Base-by-base conservation (phyloP, 1,140 invertebrate species). In the Temnothorax longispinosus region DNA sequence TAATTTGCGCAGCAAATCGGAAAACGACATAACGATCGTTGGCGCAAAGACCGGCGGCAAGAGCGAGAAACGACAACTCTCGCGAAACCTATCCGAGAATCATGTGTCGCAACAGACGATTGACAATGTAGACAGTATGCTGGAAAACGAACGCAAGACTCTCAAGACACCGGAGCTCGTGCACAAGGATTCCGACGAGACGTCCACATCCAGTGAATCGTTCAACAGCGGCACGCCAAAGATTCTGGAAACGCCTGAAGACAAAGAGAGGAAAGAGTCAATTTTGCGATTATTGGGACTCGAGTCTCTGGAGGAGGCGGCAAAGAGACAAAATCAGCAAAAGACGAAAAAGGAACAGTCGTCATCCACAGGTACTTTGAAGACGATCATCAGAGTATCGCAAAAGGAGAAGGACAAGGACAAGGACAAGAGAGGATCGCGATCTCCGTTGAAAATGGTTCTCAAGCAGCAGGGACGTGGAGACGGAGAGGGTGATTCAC, bases 371-470 rank as follows among this genome's bases (percentile, higher is more conserved):
- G 97, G 97, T 3, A 98, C 97, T 0, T 92, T 98, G 58, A 98
- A 98, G 91, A 98, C 97, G 32, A 96, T 98, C 58, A 98, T 98
- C 81, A 97, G 98, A 69, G 97, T 97, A 81, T 62, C 75, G 1
- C 80, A 82, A 74, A 84, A 84, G 69, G 94, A 96, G 13, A 94
- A 90, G 86, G 92, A 94, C 7, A 92, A 96, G 86, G 92, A 94
- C 7, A 92, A 96, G 54, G 96, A 96, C 82, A 96, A 96, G 76
- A 97, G 97, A 94, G 96, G 96, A 80, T 96, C 96, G 52, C 96
- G 97, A 60, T 97, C 96, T 84, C 97, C 97, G 0, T 93, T 98
- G 65, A 98, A 98, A 92, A 97, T 98, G 97, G 97, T 97, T 65
- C 96, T 98, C 92, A 97, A 98, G 92, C 97, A 87, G 35, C 89